Evolutionary conservation across 2,797 vertebrate genomes (phyloP).

Genomic region (Centroberyx gerrardi): DNA sequence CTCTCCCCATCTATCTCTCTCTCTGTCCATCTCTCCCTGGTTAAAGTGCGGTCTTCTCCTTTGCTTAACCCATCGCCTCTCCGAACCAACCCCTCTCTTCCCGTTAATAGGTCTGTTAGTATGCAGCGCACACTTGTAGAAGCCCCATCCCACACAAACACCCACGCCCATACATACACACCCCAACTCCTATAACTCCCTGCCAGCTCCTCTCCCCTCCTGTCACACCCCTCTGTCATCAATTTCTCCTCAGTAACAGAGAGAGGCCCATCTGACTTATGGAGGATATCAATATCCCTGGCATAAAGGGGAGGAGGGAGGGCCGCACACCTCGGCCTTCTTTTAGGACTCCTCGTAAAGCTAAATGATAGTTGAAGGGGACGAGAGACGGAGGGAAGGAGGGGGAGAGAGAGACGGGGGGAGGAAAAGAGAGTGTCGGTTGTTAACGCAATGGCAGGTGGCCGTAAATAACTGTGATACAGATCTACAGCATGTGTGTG

Average conservation of each 20-base stretch:
- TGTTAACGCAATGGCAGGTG: slow-evolving; percentile 88
- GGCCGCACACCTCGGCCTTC: slow-evolving; percentile 87
- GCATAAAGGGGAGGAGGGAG: slow-evolving; percentile 88
- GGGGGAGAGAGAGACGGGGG: slow-evolving; percentile 60
- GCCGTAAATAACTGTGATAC: slow-evolving; percentile 90
- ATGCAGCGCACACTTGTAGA: slow-evolving; percentile 65
- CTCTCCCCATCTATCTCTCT: slow-evolving; percentile 32
- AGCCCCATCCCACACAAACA: slow-evolving; percentile 51
- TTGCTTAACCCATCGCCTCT: slow-evolving; percentile 52
- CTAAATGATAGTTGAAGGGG: slow-evolving; percentile 93
- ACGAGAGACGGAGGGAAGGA: slow-evolving; percentile 51
- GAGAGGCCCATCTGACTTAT: slow-evolving; percentile 89
- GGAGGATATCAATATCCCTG: slow-evolving; percentile 89
- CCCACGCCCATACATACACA: slow-evolving; percentile 40
- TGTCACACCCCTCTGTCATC: slow-evolving; percentile 92
- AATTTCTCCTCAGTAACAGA: slow-evolving; percentile 89
- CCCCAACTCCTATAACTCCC: slow-evolving; percentile 46
- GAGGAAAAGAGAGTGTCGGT: slow-evolving; percentile 86
- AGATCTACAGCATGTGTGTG: slow-evolving; percentile 59
- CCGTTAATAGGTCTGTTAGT: slow-evolving; percentile 59
- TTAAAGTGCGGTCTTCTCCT: slow-evolving; percentile 42
- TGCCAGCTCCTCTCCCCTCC: slow-evolving; percentile 77
- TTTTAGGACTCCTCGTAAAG: slow-evolving; percentile 97
- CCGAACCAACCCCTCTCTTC: slow-evolving; percentile 36
- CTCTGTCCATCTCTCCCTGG: slow-evolving; percentile 26